phyloP scores from a whole-genome alignment of 1,140 invertebrate species.

The Caenorhabditis elegans region WBcel235 BX284603.4:12837001-12837500 shows the following conservation, averaged over 20 bases:
- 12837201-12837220: conserved; percentile 11
- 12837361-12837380: too few species aligned
- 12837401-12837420: too few species aligned
- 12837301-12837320: too few species aligned
- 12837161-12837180: neutral
- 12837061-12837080: neutral
- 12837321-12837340: too few species aligned
- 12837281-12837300: neutral
- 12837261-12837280: neutral
- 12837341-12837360: too few species aligned
- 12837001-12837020: conserved; percentile 68
- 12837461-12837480: neutral
- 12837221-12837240: too few species aligned
- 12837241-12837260: neutral
- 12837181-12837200: neutral
- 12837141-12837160: neutral
- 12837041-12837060: neutral
- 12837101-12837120: neutral
- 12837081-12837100: neutral
- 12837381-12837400: too few species aligned
- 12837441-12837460: neutral
- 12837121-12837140: neutral
- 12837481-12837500: neutral
- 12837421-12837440: neutral
- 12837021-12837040: neutral